A percentile compares a stretch with the other conserved stretches of the same genome.
Conservation (phyloP, 2,797 vertebrate genomes). For the Chelon labrosus region DNA sequence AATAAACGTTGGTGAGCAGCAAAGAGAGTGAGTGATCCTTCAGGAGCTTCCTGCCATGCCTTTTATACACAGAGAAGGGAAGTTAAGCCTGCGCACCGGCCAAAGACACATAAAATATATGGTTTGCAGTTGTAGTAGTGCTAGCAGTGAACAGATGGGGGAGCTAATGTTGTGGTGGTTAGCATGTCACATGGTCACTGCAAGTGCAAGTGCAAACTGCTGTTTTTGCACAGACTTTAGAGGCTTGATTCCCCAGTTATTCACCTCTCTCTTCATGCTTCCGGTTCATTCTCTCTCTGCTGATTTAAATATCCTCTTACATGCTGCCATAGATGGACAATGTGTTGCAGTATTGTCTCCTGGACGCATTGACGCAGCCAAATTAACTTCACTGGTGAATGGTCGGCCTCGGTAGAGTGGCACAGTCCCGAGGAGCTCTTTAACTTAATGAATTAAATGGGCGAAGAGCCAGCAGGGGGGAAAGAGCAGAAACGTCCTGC, state of each 20-base stretch:
- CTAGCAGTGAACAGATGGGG: slow-evolving; percentile 14
- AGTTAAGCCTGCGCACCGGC: too few species aligned
- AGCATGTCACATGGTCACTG: not conserved
- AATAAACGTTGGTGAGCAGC: too few species aligned
- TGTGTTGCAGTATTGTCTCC: slow-evolving; percentile 30
- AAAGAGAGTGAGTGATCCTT: too few species aligned
- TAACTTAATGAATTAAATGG: slow-evolving; percentile 77
- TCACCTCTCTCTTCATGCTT: not conserved
- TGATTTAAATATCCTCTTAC: slow-evolving; percentile 4
- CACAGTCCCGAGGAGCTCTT: slow-evolving; percentile 30
- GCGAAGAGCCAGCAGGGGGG: slow-evolving; percentile 57
- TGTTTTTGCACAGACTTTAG: not conserved
- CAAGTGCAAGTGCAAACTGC: not conserved
- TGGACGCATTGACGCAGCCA: slow-evolving; percentile 20
- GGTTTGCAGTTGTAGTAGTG: not conserved
- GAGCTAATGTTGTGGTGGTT: not conserved
- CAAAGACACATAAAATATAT: too few species aligned
- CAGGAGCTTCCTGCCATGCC: too few species aligned
- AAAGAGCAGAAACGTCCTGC: slow-evolving; percentile 31
- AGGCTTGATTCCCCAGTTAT: not conserved
- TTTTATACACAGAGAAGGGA: too few species aligned
- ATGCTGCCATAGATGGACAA: slow-evolving; percentile 3
- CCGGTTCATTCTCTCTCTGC: too few species aligned
- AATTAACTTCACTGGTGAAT: slow-evolving; percentile 46
- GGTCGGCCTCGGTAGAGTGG: slow-evolving; percentile 27